Evolutionary conservation across 2,888 invertebrate genomes (phyloP), one percentile per base, ranked within the genome.

Genomic region (Tinea trinotella): DNA sequence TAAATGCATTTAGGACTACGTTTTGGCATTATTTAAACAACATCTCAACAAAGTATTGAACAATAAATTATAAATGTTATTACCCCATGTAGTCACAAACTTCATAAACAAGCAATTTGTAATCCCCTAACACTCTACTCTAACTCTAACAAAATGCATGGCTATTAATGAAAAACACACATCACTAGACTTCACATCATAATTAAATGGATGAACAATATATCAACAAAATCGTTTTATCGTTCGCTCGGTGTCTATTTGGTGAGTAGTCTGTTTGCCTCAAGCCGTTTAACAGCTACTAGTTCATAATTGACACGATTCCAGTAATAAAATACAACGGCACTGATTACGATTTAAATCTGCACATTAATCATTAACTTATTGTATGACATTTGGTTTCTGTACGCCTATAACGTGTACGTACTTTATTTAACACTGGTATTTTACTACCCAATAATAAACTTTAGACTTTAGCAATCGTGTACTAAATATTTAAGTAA

Each of bases 361-460:
- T 61, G 62, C 60, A 57, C 62, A 61, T 67, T 62, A 67, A 69
- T 68, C 63, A 64, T 61, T 64, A 63, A 60, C 61, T 58, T 62
- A 60, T 59, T 56, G 61, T 56, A 52, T 62, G 46, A n/a, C 46
- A 19, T 46, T 46, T 46, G 7, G 46, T 17, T 6, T 1, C 40
- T 40, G 40, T 40, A 13, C 24, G 24, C 24, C 40, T 40, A 40
- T 40, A 40, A 40, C 7, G 12, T n/a, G n/a, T n/a, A 10, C 7
- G 30, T 30, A 40, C 40, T 40, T 40, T 12, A 13, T 40, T 40
- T 15, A 40, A 40, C 13, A 40, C 13, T 12, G 40, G 30, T 30
- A 30, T 7, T n/a, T n/a, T 2, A 7, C 30, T 30, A 30, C n/a
- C n/a, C n/a, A n/a, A n/a, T n/a, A n/a, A n/a, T n/a, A n/a, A n/a